Evolutionary conservation across 1,140 invertebrate genomes (phyloP).

Genomic region (Yoshiicerus persimilis): DNA sequence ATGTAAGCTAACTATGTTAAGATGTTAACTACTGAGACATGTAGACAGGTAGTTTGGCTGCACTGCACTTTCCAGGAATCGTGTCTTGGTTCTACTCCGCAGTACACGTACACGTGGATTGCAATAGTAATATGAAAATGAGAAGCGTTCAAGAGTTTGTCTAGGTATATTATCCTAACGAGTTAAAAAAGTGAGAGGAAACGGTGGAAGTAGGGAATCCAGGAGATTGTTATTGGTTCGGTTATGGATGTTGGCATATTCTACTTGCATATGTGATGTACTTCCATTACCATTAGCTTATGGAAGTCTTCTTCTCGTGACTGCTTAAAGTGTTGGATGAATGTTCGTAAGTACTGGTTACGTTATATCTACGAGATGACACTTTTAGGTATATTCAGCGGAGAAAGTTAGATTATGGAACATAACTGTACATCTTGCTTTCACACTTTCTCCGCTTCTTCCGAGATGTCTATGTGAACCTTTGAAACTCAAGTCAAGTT

Average conservation of each 20-base stretch:
- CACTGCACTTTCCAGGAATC: no score
- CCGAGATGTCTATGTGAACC: neutral
- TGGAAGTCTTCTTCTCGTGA: neutral
- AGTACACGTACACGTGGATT: no score
- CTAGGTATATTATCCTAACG: no score
- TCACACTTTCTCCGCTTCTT: neutral
- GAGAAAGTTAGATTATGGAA: neutral
- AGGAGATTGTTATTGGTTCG: neutral
- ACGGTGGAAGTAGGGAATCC: no score
- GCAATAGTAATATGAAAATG: no score
- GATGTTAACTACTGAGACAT: no score
- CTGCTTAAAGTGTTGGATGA: neutral
- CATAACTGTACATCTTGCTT: neutral
- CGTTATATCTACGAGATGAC: neutral
- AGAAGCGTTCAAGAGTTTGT: no score
- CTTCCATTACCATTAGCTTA: neutral
- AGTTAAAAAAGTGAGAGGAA: no score
- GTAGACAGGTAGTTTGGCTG: no score
- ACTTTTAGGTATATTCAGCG: neutral
- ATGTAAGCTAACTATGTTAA: no score
- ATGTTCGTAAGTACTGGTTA: neutral
- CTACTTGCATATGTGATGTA: neutral
- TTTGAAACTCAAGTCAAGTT: neutral
- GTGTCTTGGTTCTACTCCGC: no score
- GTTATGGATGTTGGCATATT: neutral